phyloP scores from a whole-genome alignment of 2,888 invertebrate species.

The Drosophila histrio region DNA sequence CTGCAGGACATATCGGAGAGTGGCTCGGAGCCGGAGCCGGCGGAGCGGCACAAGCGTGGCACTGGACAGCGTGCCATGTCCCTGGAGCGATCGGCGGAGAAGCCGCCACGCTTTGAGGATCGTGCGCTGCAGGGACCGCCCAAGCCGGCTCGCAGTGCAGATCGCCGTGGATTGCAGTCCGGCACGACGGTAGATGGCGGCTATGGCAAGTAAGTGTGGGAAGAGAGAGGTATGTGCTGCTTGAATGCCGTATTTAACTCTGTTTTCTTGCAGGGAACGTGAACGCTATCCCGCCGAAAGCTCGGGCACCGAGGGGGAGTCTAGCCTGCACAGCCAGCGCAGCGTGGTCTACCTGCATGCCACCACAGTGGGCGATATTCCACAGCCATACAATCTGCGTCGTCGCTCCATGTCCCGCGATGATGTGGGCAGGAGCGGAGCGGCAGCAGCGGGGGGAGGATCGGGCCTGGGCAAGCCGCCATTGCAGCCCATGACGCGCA shows the following conservation, averaged over 20 bases:
- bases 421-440: slow-evolving; percentile 88
- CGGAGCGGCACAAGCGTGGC: slow-evolving; percentile 71
- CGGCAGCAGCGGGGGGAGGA: slow-evolving; percentile 59
- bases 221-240: no score
- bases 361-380: slow-evolving; percentile 94
- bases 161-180: slow-evolving; percentile 64
- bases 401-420: slow-evolving; percentile 89
- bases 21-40: slow-evolving; percentile 83
- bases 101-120: slow-evolving; percentile 74
- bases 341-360: slow-evolving; percentile 94
- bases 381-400: slow-evolving; percentile 88
- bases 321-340: slow-evolving; percentile 92
- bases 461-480: slow-evolving; percentile 57
- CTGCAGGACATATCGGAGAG: slow-evolving; percentile 85
- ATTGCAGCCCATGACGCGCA: slow-evolving; percentile 86
- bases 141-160: slow-evolving; percentile 84
- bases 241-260: not conserved
- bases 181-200: slow-evolving; percentile 38
- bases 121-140: slow-evolving; percentile 78
- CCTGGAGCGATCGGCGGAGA: slow-evolving; percentile 60
- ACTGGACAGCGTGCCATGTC: slow-evolving; percentile 67
- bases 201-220: slow-evolving; percentile 56
- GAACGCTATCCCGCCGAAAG: slow-evolving; percentile 84
- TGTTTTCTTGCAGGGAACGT: slow-evolving; percentile 75
- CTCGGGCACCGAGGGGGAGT: slow-evolving; percentile 89